Evolutionary conservation across 2,113 vertebrate species (phyloP).

Genomic region (Corythornis cristatus): DNA sequence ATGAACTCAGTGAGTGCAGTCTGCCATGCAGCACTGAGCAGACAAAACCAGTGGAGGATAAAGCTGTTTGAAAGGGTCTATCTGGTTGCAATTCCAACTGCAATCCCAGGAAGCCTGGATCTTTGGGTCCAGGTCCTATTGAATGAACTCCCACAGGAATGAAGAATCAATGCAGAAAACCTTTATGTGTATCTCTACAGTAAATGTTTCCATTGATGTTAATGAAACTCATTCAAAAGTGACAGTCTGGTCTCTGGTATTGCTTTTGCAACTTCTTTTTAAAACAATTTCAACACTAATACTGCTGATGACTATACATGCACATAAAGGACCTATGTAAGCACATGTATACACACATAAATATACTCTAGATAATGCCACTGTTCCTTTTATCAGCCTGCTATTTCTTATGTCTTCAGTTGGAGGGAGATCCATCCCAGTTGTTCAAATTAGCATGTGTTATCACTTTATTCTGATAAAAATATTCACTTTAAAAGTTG

Average conservation of each 20-base stretch:
- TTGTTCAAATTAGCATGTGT: neutral
- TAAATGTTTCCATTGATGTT: neutral
- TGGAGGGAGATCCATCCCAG: neutral
- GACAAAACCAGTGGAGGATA: neutral
- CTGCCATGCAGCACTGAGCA: neutral
- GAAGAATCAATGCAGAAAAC: neutral
- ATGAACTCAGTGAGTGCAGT: neutral
- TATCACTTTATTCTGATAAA: neutral
- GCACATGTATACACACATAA: neutral
- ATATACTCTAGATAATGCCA: neutral
- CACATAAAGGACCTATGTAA: neutral
- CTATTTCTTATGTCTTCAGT: neutral
- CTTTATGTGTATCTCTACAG: neutral
- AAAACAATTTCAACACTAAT: neutral
- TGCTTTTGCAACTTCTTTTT: neutral
- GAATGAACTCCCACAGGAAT: neutral
- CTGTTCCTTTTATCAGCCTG: neutral
- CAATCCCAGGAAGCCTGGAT: neutral
- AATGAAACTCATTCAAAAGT: neutral
- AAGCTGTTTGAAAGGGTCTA: neutral
- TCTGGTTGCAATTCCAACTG: neutral
- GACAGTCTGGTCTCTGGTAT: neutral
- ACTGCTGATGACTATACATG: neutral
- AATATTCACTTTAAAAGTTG: neutral
- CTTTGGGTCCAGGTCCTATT: neutral